These are phyloP conservation scores for Drosophila quasianomalipes DNA, from an alignment of 2,888 invertebrate genomes.

Conservation along the genomic window DNA sequence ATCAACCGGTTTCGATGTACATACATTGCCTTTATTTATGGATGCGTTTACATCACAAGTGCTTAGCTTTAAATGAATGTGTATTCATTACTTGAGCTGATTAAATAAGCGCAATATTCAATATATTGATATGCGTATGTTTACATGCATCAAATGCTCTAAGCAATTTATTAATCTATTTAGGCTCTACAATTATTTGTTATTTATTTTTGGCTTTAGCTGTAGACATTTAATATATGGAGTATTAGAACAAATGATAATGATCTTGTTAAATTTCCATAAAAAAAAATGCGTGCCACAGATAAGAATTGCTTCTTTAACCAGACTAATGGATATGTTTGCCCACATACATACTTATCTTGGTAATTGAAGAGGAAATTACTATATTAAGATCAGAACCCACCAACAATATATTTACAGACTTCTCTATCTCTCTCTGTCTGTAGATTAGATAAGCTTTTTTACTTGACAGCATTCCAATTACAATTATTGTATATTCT, in stretches of 20 bases:
- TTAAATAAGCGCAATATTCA: background rate
- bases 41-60: slow-evolving; percentile 30
- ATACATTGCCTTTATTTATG: slow-evolving; percentile 11
- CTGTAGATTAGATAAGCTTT: slow-evolving; percentile 42
- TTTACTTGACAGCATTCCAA: slow-evolving; percentile 30
- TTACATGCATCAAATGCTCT: background rate
- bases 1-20: slow-evolving; percentile 38
- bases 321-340: slow-evolving; percentile 22
- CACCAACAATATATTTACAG: slow-evolving; percentile 23
- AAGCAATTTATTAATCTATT: too few species aligned
- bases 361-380: slow-evolving; percentile 10
- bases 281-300: background rate
- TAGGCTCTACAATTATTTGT: background rate
- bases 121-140: background rate
- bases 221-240: slow-evolving; percentile 17
- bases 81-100: slow-evolving; percentile 7
- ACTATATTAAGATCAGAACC: slow-evolving; percentile 16
- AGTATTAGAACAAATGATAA: slow-evolving; percentile 3
- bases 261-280: slow-evolving; percentile 16
- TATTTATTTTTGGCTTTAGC: background rate
- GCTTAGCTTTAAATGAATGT: slow-evolving; percentile 15
- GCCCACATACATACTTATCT: slow-evolving; percentile 2
- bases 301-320: slow-evolving; percentile 40
- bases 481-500: slow-evolving; percentile 9
- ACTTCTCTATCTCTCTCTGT: background rate